Percentiles rank a stretch among this genome's conserved stretches.
Evolutionary conservation across 2,113 vertebrate species (phyloP).

Genomic region (Cromileptes altivelis): DNA sequence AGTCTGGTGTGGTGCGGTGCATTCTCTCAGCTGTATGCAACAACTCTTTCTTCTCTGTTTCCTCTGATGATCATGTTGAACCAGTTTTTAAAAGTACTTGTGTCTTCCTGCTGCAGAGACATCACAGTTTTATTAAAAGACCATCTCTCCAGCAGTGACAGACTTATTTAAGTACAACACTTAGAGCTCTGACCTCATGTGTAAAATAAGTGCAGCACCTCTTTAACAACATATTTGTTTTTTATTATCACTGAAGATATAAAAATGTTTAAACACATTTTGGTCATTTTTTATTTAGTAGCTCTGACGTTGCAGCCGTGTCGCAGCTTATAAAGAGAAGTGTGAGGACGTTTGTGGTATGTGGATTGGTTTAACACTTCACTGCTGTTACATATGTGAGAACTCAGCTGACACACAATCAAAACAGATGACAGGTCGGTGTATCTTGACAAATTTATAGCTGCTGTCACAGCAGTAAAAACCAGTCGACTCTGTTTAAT

Average conservation of each 20-base stretch:
- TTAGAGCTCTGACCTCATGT: background rate
- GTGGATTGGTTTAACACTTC: background rate
- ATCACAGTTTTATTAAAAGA: too few relatives aligned
- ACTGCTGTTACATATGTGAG: background rate
- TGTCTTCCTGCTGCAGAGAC: too few relatives aligned
- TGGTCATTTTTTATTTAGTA: background rate
- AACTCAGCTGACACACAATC: background rate
- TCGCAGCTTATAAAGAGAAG: background rate
- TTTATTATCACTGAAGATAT: background rate
- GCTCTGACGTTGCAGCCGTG: background rate
- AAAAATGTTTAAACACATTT: background rate
- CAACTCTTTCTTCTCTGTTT: too few relatives aligned
- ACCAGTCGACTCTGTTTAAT: background rate
- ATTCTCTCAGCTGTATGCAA: too few relatives aligned
- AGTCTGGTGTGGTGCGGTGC: too few relatives aligned
- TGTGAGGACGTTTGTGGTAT: background rate
- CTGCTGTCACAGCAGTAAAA: conserved; percentile 2
- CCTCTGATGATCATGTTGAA: too few relatives aligned
- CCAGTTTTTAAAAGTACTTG: too few relatives aligned
- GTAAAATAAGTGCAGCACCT: background rate
- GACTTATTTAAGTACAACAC: too few relatives aligned
- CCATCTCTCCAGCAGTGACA: too few relatives aligned
- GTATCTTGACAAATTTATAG: background rate
- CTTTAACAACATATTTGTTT: background rate
- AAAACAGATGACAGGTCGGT: background rate